These are phyloP conservation scores for Chloroclysta siterata DNA, from an alignment of 2,888 invertebrate genomes.

Conservation along the genomic window DNA sequence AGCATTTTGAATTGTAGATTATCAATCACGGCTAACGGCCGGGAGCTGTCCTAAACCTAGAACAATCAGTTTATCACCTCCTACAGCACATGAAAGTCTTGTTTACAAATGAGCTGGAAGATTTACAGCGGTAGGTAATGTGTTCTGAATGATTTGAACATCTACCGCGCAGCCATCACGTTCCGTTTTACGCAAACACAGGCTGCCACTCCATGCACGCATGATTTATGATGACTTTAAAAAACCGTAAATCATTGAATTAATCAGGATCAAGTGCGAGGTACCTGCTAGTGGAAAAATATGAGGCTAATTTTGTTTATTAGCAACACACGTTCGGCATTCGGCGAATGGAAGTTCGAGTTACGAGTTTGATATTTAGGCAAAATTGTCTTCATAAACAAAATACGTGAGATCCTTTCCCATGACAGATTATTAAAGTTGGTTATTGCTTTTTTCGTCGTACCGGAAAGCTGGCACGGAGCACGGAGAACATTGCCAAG, in stretches of 20 bases:
- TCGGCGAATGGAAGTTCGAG: constrained; percentile 5
- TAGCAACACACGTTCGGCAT: constrained; percentile 4
- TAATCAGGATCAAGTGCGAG: constrained; percentile 25
- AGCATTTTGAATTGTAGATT: too few species aligned
- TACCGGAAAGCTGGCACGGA: too few species aligned
- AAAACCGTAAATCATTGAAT: constrained; percentile 32
- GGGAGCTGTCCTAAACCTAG: too few species aligned
- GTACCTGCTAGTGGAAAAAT: constrained; percentile 12
- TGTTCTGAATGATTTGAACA: constrained; percentile 1
- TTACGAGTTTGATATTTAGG: not conserved
- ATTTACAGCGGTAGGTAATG: constrained; percentile 12
- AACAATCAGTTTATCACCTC: too few species aligned
- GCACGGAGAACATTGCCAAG: too few species aligned
- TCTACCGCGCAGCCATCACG: not conserved
- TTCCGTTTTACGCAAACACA: constrained; percentile 11
- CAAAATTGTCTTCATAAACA: not conserved
- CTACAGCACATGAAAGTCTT: not conserved
- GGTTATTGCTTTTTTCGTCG: too few species aligned
- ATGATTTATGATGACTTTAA: constrained; percentile 35
- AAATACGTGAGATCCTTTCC: not conserved
- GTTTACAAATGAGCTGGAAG: constrained; percentile 12
- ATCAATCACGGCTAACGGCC: too few species aligned
- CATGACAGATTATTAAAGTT: not conserved
- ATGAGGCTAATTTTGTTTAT: constrained; percentile 13
- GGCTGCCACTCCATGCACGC: constrained; percentile 21